Conservation (phyloP, 1,140 invertebrate species). For the Agrypnia vestita region DNA sequence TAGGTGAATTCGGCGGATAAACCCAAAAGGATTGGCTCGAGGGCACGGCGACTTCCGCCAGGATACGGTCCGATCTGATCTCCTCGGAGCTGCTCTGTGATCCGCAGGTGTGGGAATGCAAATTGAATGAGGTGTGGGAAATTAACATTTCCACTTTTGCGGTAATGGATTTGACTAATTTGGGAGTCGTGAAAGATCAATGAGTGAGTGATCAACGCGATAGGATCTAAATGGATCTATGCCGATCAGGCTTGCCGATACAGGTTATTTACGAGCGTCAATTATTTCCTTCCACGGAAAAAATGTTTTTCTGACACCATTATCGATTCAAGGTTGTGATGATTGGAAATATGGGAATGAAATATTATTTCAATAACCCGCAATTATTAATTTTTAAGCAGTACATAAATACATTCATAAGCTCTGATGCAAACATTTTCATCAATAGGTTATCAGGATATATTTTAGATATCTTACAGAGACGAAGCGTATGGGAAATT, state of each 20-base stretch:
- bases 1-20: no score
- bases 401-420: no score
- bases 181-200: conserved; percentile 58
- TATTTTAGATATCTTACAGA: no score
- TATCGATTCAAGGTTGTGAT: background rate
- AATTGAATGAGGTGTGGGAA: conserved; percentile 24
- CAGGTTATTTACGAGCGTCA: conserved; percentile 6
- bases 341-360: background rate
- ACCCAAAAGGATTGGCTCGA: no score
- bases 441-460: no score
- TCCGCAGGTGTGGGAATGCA: background rate
- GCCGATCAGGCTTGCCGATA: conserved; percentile 18
- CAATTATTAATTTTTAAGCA: no score
- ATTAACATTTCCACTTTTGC: conserved; percentile 54
- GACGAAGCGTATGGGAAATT: no score
- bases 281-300: conserved; percentile 29
- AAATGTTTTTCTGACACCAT: conserved; percentile 19
- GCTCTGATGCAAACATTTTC: no score
- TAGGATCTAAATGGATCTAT: conserved; percentile 51
- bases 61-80: no score
- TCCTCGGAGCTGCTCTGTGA: background rate
- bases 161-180: conserved; percentile 52
- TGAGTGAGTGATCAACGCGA: conserved; percentile 45
- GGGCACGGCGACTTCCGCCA: no score
- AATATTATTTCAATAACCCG: background rate